Base-by-base conservation (phyloP, 1,140 invertebrate species). In the Camponotus pennsylvanicus region DNA sequence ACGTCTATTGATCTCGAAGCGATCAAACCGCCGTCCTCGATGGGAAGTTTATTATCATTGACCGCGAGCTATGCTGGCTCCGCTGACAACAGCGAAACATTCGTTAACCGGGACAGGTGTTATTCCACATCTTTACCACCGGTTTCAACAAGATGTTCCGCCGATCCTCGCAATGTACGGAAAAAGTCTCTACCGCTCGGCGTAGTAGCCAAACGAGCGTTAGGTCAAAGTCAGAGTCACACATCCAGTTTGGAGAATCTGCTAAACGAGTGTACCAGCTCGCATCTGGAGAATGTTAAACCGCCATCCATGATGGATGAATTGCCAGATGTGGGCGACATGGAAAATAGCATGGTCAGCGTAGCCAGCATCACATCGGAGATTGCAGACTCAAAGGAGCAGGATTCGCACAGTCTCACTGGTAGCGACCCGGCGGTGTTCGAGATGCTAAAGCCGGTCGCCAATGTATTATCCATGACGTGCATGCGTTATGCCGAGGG, bases 271-370 rank as follows among this genome's bases (percentile, higher is more conserved):
- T 96, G 95, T 34, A 96, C 95, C 79, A 96, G 95, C 78, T 96
- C 96, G 61, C 96, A 97, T 88, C 92, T 98, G 63, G 98, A 98
- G 32, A 97, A 97, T 86, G 96, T 98, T 1, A 97, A 98, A 90
- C 98, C 98, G 18, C 98, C 98, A 0, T 98, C 97, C 0, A 96
- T 97, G 86, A 97, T 98, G 96, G 97, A 98, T 66, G 96, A 98
- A 87, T 90, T 97, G 15, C 96, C 97, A 0, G 97, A 98, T 89
- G 93, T 94, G 4, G 94, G 95, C 27, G 96, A 97, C 70, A 97
- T 98, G 95, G 97, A 97, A 88, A 97, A 97, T 55, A 97, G 97
- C 88, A 98, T 98, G 96, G 94, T 98, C 9, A 98, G 98, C 78
- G 97, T 98, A 1, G 97, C 97, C 0, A 98, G 97, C 90, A 97